These are phyloP conservation scores for Columba livia DNA, from an alignment of 2,113 vertebrate species.

Conservation along the genomic window DNA sequence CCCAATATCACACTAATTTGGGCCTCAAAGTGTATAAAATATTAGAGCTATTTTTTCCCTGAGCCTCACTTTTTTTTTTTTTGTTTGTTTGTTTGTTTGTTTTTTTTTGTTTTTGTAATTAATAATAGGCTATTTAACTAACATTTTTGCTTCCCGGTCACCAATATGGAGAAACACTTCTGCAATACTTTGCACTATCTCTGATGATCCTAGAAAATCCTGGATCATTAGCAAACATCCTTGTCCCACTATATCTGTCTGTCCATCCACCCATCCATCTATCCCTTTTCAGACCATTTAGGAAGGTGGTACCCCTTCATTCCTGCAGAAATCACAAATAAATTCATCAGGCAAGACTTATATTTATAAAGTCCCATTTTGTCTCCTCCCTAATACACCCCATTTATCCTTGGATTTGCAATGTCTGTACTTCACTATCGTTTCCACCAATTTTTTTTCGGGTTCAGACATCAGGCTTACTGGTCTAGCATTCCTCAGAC, in stretches of 20 bases:
- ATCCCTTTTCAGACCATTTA: not conserved
- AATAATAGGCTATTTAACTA: not conserved
- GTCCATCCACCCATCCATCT: too few relatives aligned
- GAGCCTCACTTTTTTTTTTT: accelerated
- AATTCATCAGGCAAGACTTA: not conserved
- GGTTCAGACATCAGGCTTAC: not conserved
- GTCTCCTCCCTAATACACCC: not conserved
- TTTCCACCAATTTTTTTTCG: not conserved
- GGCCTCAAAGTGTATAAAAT: not conserved
- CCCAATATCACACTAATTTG: not conserved
- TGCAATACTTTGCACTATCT: not conserved
- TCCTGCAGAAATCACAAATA: not conserved
- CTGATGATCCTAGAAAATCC: not conserved
- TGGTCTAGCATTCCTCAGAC: not conserved
- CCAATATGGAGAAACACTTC: not conserved
- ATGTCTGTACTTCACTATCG: not conserved
- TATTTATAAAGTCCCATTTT: not conserved
- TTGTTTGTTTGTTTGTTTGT: too few relatives aligned
- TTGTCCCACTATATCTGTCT: not conserved
- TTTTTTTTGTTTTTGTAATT: not conserved
- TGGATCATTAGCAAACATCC: not conserved
- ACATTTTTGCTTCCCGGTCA: not conserved
- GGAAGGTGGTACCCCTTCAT: not conserved
- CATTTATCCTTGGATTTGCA: not conserved
- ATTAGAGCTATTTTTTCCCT: not conserved